These are phyloP conservation scores for Anhinga rufa DNA, from an alignment of 2,113 vertebrate species.

Conservation along the genomic window DNA sequence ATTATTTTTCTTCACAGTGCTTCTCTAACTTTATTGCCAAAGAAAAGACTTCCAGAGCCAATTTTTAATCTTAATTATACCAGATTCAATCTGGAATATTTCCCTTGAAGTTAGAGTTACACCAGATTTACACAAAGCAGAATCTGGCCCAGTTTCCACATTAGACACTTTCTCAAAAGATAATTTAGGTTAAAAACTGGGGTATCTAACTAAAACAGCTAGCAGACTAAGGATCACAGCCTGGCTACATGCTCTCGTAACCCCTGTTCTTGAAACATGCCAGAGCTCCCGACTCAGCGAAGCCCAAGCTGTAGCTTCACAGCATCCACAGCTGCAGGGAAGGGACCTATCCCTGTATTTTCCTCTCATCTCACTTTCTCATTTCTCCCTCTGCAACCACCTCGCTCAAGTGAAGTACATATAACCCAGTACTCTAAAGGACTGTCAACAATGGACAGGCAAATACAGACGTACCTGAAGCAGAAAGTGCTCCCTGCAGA, in stretches of 20 bases:
- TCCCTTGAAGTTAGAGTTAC: conserved; percentile 25
- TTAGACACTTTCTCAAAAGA: not conserved
- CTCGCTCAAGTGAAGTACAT: not conserved
- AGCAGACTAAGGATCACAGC: not conserved
- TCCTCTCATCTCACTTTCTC: not conserved
- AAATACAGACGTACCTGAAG: not conserved
- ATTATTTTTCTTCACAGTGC: conserved; percentile 43
- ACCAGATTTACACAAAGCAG: conserved; percentile 3
- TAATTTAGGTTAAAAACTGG: not conserved
- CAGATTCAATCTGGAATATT: conserved; percentile 38
- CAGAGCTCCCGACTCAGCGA: not conserved
- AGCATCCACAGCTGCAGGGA: not conserved
- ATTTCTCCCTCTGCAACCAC: not conserved
- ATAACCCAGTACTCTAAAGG: not conserved
- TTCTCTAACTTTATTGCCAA: conserved; percentile 50
- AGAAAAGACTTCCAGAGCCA: conserved; percentile 50
- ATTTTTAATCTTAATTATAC: conserved; percentile 54
- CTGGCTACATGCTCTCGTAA: not conserved
- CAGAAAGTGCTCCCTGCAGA: not conserved
- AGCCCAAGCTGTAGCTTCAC: not conserved
- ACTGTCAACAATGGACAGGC: not conserved
- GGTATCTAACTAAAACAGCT: not conserved
- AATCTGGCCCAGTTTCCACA: not conserved
- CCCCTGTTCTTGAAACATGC: not conserved
- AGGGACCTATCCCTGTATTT: not conserved